Percentiles rank a stretch among this genome's conserved stretches.
Conservation (phyloP, 1,140 invertebrate species). For the Tyrophagus putrescentiae region DNA sequence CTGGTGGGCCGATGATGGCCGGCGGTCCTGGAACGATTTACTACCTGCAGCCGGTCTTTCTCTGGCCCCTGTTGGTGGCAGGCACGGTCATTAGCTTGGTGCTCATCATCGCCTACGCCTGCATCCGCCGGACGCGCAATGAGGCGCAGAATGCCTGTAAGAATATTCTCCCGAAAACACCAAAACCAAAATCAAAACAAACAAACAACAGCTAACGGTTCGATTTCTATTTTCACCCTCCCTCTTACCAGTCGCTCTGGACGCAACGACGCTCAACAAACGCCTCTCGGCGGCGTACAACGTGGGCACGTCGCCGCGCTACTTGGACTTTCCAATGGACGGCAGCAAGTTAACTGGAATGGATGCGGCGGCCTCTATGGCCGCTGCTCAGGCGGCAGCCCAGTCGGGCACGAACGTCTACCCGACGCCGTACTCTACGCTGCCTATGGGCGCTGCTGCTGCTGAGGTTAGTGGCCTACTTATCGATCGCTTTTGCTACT, state of each 20-base stretch:
- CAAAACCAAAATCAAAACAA: neutral
- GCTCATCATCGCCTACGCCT: slow-evolving; percentile 25
- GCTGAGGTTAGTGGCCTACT: neutral
- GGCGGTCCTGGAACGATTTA: no score
- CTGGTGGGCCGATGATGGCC: no score
- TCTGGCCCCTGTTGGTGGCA: slow-evolving; percentile 23
- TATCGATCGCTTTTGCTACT: slow-evolving; percentile 7
- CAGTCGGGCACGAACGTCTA: no score
- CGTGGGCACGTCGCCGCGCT: slow-evolving; percentile 18
- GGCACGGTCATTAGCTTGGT: slow-evolving; percentile 25
- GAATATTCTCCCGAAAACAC: neutral
- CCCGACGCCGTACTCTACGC: slow-evolving; percentile 21
- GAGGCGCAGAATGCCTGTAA: slow-evolving; percentile 6
- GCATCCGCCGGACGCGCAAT: slow-evolving; percentile 23
- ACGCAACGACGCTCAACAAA: slow-evolving; percentile 12
- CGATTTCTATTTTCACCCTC: no score
- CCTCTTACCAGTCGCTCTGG: slow-evolving; percentile 3
- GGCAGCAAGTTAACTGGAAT: slow-evolving; percentile 11
- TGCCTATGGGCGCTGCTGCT: slow-evolving; percentile 16
- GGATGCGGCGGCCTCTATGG: neutral
- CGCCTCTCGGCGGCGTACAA: slow-evolving; percentile 17
- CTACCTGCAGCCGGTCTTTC: slow-evolving; percentile 25
- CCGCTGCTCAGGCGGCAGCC: neutral
- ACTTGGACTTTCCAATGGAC: slow-evolving; percentile 20
- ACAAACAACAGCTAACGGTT: no score